Evolutionary conservation across 2,113 vertebrate genomes (phyloP), one percentile per base, ranked within the genome.

Genomic region (Rhodinocichla rosea): DNA sequence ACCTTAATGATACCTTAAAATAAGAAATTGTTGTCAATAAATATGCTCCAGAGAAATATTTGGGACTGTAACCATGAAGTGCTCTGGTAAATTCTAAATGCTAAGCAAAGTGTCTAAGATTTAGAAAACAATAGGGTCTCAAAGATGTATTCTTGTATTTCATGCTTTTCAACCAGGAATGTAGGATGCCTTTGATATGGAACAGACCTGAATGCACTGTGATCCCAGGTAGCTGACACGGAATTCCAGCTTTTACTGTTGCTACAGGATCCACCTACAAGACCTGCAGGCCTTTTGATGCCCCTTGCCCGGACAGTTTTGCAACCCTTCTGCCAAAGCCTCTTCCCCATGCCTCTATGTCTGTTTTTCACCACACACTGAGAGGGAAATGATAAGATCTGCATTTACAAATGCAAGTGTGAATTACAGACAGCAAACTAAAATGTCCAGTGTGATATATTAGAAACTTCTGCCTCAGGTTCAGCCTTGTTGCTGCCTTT

Each of bases 331-430:
- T 52, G 21, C 12, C 20, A 62, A 44, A 65, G 2, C 2, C 5
- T 37, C 16, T 49, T 32, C 5, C 3, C 5, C 0, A 0, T 27
- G 53, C 27, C 12, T 49, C 2, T 15, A 10, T 3, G 7, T 28
- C 11, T 37, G 24, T 14, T 68, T 78, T 83, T 75, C 37, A 26
- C 20, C 26, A 23, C 35, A n/a, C 14, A 6, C 3, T 8, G 32
- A 14, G 18, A 53, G 12, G 7, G 11, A 82, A 85, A 26, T 17
- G 1, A 10, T 14, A 17, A 0, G 0, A 50, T 27, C 35, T 40
- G 1, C 9, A 26, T 75, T 50, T 71, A 11, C 10, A 84, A 82
- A 57, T 15, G 13, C 1, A 9, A 59, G 39, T 22, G 9, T 53
- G 23, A 75, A 7, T 15, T 74, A 59, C 9, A 70, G n/a, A 28